A percentile compares a stretch with the other conserved stretches of the same genome.
Evolutionary conservation across 2,113 vertebrate genomes (phyloP).

Genomic region (Peromyscus polionotus): DNA sequence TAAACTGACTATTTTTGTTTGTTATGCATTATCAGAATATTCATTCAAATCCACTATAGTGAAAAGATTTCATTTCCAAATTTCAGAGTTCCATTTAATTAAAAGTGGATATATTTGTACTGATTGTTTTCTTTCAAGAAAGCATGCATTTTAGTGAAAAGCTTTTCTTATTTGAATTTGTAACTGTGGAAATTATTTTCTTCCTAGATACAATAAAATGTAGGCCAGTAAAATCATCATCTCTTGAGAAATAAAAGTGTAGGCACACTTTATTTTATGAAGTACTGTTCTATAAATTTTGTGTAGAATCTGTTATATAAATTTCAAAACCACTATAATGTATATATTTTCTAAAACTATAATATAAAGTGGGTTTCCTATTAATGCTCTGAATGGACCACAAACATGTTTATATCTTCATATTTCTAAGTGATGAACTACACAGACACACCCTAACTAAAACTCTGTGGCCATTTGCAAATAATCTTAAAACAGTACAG

Average conservation of each 20-base stretch:
- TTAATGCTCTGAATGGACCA: background rate
- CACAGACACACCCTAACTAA: background rate
- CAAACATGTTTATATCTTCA: background rate
- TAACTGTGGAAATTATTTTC: background rate
- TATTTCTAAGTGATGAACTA: background rate
- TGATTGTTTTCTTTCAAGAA: background rate
- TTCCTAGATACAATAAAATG: background rate
- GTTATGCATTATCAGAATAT: background rate
- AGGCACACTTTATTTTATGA: background rate
- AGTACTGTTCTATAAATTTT: background rate
- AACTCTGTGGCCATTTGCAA: background rate
- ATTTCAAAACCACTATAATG: background rate
- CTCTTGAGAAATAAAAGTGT: constrained; percentile 12
- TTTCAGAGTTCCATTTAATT: background rate
- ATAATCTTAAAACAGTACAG: background rate
- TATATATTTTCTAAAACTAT: constrained; percentile 18
- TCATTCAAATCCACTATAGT: background rate
- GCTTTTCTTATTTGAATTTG: background rate
- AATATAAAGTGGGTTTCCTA: background rate
- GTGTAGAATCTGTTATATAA: too few relatives aligned
- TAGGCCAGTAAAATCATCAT: background rate
- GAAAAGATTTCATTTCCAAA: background rate
- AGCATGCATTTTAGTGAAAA: background rate
- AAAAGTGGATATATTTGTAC: background rate
- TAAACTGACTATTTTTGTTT: background rate